Conservation (phyloP, 2,113 vertebrate genomes). For the Electrona antarctica region DNA sequence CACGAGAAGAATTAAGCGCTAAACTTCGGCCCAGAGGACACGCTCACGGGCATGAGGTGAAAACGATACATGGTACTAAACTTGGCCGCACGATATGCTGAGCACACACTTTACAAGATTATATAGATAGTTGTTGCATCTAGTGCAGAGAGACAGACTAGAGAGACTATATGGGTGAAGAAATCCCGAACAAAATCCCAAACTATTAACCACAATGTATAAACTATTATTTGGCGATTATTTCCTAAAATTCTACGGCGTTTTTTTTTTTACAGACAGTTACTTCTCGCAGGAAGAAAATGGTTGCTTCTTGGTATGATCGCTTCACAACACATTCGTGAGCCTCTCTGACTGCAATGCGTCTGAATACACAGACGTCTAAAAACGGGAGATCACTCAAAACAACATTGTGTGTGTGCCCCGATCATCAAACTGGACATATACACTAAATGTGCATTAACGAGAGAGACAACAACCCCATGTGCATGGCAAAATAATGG, state of each 20-base stretch:
- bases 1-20: conserved; percentile 16
- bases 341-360: conserved; percentile 78
- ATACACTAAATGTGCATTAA: too few species aligned
- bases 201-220: background rate
- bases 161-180: background rate
- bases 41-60: conserved; percentile 17
- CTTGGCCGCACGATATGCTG: conserved; percentile 31
- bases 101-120: conserved; percentile 34
- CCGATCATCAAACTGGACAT: background rate
- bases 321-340: conserved; percentile 61
- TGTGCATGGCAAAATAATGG: conserved; percentile 42
- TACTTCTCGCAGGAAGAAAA: conserved; percentile 70
- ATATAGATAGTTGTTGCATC: conserved; percentile 36
- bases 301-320: conserved; percentile 66
- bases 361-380: conserved; percentile 63
- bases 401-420: conserved; percentile 21
- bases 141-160: background rate
- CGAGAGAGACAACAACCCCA: conserved; percentile 1
- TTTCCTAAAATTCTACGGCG: conserved; percentile 40
- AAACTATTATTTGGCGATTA: too few species aligned
- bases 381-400: conserved; percentile 22
- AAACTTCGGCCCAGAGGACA: conserved; percentile 36
- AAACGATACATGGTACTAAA: conserved; percentile 29
- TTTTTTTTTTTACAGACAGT: conserved; percentile 9
- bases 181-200: background rate